These are phyloP conservation scores for Ganaspis brasiliensis DNA, from an alignment of 2,888 invertebrate genomes.

Conservation along the genomic window DNA sequence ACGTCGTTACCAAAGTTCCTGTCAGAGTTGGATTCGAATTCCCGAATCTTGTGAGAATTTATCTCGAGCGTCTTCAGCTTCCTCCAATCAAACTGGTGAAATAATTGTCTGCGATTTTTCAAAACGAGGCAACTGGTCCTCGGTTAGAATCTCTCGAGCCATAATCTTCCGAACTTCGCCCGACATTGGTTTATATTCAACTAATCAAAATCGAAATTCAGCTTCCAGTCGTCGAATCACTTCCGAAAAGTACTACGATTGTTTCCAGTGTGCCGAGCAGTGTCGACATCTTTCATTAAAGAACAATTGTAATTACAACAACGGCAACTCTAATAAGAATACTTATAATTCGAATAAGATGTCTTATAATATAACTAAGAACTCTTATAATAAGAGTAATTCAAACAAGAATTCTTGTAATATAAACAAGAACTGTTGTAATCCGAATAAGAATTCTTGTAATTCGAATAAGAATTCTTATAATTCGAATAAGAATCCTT, in stretches of 20 bases:
- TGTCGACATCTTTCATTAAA: constrained; percentile 72
- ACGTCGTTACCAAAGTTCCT: constrained; percentile 71
- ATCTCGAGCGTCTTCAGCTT: not conserved
- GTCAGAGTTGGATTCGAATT: constrained; percentile 44
- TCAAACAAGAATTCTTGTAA: constrained; percentile 1
- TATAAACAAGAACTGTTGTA: not conserved
- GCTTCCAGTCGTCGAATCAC: constrained; percentile 64
- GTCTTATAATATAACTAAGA: constrained; percentile 31
- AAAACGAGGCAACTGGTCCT: constrained; percentile 45
- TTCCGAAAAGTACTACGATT: constrained; percentile 77
- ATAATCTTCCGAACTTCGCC: constrained; percentile 20
- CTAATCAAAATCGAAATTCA: constrained; percentile 5
- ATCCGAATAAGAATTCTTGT: not conserved
- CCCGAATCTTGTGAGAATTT: constrained; percentile 7
- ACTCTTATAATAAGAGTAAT: constrained; percentile 24
- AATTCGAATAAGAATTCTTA: not conserved
- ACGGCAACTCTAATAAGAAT: constrained; percentile 55
- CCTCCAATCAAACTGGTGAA: constrained; percentile 9
- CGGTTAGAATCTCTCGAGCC: constrained; percentile 36
- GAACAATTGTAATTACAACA: constrained; percentile 55
- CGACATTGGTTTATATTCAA: not conserved
- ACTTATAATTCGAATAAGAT: constrained; percentile 47
- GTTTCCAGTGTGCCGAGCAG: constrained; percentile 76
- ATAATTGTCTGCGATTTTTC: constrained; percentile 37
- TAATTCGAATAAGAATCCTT: not conserved